A percentile compares a stretch with the other conserved stretches of the same genome.
These are phyloP conservation scores for Bovichtus diacanthus DNA, from an alignment of 2,797 vertebrate species.

Conservation along the genomic window DNA sequence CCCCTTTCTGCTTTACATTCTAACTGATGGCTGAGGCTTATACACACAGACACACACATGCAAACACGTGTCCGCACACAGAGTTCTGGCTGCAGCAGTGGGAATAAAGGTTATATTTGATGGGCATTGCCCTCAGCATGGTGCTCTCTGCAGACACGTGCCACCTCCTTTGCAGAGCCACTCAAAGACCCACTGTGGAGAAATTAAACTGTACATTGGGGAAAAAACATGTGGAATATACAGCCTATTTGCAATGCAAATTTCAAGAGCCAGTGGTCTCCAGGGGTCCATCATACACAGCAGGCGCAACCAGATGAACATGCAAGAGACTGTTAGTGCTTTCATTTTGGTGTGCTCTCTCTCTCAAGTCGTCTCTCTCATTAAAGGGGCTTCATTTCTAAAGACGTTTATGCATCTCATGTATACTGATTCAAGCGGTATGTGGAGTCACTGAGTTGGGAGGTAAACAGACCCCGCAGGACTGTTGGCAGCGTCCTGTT, in stretches of 20 bases:
- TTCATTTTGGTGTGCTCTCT: constrained; percentile 52
- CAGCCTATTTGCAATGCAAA: constrained; percentile 73
- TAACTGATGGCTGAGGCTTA: neutral
- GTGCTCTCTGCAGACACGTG: constrained; percentile 18
- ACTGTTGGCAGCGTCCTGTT: constrained; percentile 5
- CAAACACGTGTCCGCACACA: neutral
- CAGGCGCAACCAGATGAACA: constrained; percentile 47
- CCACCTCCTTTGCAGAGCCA: constrained; percentile 23
- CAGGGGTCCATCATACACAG: constrained; percentile 49
- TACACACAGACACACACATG: neutral
- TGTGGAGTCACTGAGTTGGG: constrained; percentile 23
- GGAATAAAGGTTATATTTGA: constrained; percentile 48
- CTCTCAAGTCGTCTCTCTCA: constrained; percentile 46
- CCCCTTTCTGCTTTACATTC: neutral
- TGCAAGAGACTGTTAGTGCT: constrained; percentile 38
- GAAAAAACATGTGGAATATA: constrained; percentile 44
- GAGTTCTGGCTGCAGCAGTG: neutral
- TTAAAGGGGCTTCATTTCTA: constrained; percentile 64
- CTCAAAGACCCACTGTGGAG: constrained; percentile 43
- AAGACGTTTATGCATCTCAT: constrained; percentile 64
- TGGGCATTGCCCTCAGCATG: constrained; percentile 20
- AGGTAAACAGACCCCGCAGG: constrained; percentile 45
- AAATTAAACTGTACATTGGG: constrained; percentile 42
- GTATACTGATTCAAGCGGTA: constrained; percentile 50
- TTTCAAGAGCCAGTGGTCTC: constrained; percentile 55